These are phyloP conservation scores for Seriola rivoliana DNA, from an alignment of 2,113 vertebrate genomes.

Conservation along the genomic window DNA sequence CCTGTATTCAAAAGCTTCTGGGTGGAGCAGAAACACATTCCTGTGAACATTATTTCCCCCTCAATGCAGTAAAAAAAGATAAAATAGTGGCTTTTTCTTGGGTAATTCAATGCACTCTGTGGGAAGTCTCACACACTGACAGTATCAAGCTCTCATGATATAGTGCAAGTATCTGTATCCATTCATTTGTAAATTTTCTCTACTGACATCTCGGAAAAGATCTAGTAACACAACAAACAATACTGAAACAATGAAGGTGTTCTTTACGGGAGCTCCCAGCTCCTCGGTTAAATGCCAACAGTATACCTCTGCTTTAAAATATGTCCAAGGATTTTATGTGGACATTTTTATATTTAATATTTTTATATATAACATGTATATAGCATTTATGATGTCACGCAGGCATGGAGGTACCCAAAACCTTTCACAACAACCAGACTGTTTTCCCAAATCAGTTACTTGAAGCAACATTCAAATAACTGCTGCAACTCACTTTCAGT, in stretches of 20 bases:
- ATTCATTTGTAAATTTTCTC: constrained; percentile 1
- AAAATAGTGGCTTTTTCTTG: background rate
- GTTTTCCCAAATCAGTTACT: background rate
- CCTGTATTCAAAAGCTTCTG: constrained; percentile 23
- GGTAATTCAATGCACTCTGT: background rate
- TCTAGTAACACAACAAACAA: background rate
- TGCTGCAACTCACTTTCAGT: constrained; percentile 12
- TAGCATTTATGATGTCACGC: background rate
- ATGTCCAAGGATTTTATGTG: too few species aligned
- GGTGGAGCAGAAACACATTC: constrained; percentile 20
- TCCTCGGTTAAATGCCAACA: background rate
- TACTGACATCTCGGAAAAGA: background rate
- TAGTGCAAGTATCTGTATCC: background rate
- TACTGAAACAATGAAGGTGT: background rate
- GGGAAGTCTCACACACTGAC: background rate
- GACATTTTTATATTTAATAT: too few species aligned
- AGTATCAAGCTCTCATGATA: background rate
- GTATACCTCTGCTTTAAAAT: too few species aligned
- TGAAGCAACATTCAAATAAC: constrained; percentile 2
- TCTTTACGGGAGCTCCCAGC: background rate
- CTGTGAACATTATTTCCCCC: background rate
- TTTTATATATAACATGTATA: too few species aligned
- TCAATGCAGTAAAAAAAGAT: background rate
- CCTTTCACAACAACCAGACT: background rate
- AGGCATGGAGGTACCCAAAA: background rate